phyloP scores from a whole-genome alignment of 2,113 vertebrate genomes.

The Emydura subglobosa region DNA sequence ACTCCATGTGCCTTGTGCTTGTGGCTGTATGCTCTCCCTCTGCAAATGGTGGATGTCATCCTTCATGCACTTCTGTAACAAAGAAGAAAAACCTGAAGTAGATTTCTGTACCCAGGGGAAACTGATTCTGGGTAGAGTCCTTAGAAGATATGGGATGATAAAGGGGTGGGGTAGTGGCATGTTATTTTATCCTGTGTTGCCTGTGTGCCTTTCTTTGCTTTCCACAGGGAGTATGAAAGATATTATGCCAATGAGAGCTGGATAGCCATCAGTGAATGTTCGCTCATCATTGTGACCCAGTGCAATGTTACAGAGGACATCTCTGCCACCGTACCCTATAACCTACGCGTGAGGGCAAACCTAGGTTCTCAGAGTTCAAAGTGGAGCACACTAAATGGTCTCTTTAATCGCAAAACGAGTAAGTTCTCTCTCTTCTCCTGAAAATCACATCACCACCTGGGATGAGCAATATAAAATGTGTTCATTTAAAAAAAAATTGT shows the following conservation, averaged over 20 bases:
- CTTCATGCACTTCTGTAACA: background rate
- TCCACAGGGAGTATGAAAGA: conserved; percentile 76
- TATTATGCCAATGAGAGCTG: conserved; percentile 69
- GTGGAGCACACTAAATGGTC: conserved; percentile 68
- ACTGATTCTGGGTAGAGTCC: background rate
- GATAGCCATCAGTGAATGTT: conserved; percentile 74
- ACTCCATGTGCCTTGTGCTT: background rate
- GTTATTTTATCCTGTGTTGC: background rate
- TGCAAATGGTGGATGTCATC: background rate
- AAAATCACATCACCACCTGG: background rate
- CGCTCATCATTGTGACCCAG: background rate
- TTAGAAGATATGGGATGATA: background rate
- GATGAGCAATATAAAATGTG: fast-evolving
- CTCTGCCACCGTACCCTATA: conserved; percentile 75
- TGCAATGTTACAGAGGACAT: conserved; percentile 79
- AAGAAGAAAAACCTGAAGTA: background rate
- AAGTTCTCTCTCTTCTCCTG: conserved; percentile 20
- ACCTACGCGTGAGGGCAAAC: conserved; percentile 66
- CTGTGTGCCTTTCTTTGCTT: background rate
- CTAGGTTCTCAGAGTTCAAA: conserved; percentile 30
- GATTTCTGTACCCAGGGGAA: background rate
- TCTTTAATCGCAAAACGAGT: conserved; percentile 78
- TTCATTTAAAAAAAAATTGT: fast-evolving
- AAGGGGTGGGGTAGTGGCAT: background rate
- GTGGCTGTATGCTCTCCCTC: background rate